Percentiles rank a stretch among this genome's conserved stretches.
Evolutionary conservation across 1,140 invertebrate species (phyloP).

Genomic region (Eubasilissa regina): DNA sequence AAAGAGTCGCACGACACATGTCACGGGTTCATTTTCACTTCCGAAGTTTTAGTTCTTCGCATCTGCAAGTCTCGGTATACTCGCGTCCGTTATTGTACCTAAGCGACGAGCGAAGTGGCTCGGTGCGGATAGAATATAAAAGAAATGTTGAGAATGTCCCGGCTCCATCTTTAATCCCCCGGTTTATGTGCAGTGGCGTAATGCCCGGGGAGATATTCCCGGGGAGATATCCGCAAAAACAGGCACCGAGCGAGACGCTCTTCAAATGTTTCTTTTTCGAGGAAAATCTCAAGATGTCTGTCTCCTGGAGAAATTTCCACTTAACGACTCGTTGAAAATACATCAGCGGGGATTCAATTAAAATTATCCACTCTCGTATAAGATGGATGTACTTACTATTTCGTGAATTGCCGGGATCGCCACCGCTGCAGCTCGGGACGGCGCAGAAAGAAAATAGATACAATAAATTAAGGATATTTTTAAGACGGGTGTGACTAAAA

Average conservation of each 20-base stretch:
- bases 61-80: too few species aligned
- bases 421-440: too few species aligned
- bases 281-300: constrained; percentile 37
- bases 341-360: constrained; percentile 23
- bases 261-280: constrained; percentile 34
- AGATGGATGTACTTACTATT: neutral
- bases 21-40: too few species aligned
- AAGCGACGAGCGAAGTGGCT: too few species aligned
- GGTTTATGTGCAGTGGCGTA: constrained; percentile 3
- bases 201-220: constrained; percentile 3
- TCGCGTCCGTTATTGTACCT: too few species aligned
- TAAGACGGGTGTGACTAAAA: too few species aligned
- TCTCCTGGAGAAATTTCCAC: constrained; percentile 34
- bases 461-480: too few species aligned
- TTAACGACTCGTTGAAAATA: constrained; percentile 14
- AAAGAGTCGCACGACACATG: too few species aligned
- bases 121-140: neutral
- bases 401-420: neutral
- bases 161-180: neutral
- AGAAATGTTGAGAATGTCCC: neutral
- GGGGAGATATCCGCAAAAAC: constrained; percentile 11
- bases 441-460: too few species aligned
- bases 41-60: too few species aligned
- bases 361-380: constrained; percentile 21
- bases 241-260: constrained; percentile 8